These are phyloP conservation scores for Phalacrocorax pelagicus DNA, from an alignment of 2,113 vertebrate genomes.

Conservation along the genomic window DNA sequence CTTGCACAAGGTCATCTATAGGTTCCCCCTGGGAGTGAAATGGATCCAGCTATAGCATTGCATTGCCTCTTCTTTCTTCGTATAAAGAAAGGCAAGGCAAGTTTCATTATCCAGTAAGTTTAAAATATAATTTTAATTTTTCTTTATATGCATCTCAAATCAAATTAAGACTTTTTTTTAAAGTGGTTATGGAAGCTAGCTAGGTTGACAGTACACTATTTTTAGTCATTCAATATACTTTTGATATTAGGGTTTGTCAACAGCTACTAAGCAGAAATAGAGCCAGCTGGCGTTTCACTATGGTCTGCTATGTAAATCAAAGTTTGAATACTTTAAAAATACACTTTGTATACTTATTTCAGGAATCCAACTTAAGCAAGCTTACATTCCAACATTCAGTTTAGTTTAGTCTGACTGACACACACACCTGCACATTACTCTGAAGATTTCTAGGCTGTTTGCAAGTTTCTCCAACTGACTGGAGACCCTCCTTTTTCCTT, in stretches of 20 bases:
- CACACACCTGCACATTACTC: not conserved
- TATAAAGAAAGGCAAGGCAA: not conserved
- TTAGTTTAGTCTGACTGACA: not conserved
- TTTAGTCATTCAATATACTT: not conserved
- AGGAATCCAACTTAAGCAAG: not conserved
- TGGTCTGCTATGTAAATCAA: not conserved
- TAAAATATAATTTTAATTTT: not conserved
- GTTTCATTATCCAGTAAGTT: not conserved
- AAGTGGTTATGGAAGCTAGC: not conserved
- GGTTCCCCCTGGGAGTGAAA: not conserved
- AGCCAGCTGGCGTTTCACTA: not conserved
- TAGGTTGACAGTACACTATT: not conserved
- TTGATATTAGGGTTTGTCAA: not conserved
- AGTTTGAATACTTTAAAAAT: not conserved
- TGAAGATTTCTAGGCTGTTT: not conserved
- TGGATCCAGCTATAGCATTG: not conserved
- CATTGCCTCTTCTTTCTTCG: not conserved
- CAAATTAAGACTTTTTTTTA: not conserved
- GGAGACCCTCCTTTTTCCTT: not conserved
- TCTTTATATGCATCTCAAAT: not conserved
- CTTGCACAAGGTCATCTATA: not conserved
- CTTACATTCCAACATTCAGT: not conserved
- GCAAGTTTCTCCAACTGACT: not conserved
- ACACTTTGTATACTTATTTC: not conserved
- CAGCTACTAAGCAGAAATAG: not conserved